Base-by-base conservation (phyloP, 2,797 vertebrate species). In the Tinamus major region DNA sequence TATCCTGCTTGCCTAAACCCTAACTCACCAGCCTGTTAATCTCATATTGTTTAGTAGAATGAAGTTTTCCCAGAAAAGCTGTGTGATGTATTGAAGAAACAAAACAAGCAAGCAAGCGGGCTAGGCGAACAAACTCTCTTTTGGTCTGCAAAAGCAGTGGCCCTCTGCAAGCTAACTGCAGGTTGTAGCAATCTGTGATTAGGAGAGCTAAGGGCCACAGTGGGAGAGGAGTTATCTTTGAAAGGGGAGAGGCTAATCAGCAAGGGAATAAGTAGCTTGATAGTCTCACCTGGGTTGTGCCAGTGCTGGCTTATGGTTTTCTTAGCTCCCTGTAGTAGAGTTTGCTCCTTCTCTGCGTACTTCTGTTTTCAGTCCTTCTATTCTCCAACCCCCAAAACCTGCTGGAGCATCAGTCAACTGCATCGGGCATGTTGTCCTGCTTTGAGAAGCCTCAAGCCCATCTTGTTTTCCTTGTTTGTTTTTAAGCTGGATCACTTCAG, bases 61-160 rank as follows among this genome's bases (percentile, higher is more conserved):
- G 74, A 70, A 79, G 41, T 68, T 89, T 92, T 95, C 65, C 48
- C 61, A 82, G 91, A 87, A 85, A 90, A 77, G 44, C n/a, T 12
- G 17, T 89, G 33, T 72, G 72, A 89, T 78, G 10, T 33, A 62
- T 91, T 90, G 85, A 49, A 79, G 41, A 89, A 87, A 67, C 61
- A 13, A 80, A 76, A 70, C 61, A 15, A 31, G 17, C 53, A 29
- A 55, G 17, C 27, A 53, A 13, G 0, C 14, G 83, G 23, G 35
- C 9, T 24, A 76, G 59, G 15, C 13, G 49, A 81, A 58, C 6
- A 79, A 48, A 9, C 4, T 4, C 11, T 74, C 35, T 79, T 63
- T 16, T 35, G 69, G 13, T 35, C 23, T 68, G n/a, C 21, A 71
- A 39, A 58, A 37, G 8, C 68, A 46, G 42, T 24, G 8, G 2